These are phyloP conservation scores for Scaptomyza parva DNA, from an alignment of 2,888 invertebrate genomes.

Conservation along the genomic window DNA sequence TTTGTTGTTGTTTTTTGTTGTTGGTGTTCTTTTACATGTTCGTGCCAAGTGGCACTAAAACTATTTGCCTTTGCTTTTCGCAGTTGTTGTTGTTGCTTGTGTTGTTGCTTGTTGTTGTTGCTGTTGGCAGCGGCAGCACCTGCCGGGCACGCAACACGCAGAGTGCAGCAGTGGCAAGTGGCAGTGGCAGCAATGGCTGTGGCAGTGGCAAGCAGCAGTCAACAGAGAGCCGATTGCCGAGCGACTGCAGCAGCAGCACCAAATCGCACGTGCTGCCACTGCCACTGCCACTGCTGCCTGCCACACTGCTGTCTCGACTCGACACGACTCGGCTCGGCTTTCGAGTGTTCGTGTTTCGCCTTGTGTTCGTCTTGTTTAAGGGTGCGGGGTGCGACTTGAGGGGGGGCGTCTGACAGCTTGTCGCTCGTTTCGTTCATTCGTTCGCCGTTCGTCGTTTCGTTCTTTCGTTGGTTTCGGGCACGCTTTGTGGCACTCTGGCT, in stretches of 20 bases:
- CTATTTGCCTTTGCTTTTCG: slow-evolving; percentile 72
- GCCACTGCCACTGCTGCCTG: too few species aligned
- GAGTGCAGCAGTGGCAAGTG: slow-evolving; percentile 50
- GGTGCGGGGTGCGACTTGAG: slow-evolving; percentile 21
- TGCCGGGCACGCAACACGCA: slow-evolving; percentile 62
- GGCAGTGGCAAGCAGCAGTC: slow-evolving; percentile 9
- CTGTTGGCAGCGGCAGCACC: slow-evolving; percentile 41
- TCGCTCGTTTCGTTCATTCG: too few species aligned
- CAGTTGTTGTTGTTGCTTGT: slow-evolving; percentile 34
- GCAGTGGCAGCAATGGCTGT: slow-evolving; percentile 18
- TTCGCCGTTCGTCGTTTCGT: too few species aligned
- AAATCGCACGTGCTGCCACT: slow-evolving; percentile 63
- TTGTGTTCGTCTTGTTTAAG: slow-evolving; percentile 7
- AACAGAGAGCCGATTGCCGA: slow-evolving; percentile 52
- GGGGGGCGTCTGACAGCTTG: not conserved
- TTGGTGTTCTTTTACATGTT: slow-evolving; percentile 66
- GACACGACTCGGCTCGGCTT: slow-evolving; percentile 8
- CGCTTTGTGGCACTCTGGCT: slow-evolving; percentile 21
- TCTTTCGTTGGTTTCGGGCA: too few species aligned
- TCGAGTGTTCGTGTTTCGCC: not conserved
- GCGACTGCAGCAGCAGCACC: slow-evolving; percentile 59
- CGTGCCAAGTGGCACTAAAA: slow-evolving; percentile 81
- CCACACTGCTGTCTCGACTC: too few species aligned
- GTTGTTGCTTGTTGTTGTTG: slow-evolving; percentile 17
- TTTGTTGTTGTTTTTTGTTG: slow-evolving; percentile 20